Base-by-base conservation (phyloP, 2,113 vertebrate species). In the Xiphophorus couchianus region DNA sequence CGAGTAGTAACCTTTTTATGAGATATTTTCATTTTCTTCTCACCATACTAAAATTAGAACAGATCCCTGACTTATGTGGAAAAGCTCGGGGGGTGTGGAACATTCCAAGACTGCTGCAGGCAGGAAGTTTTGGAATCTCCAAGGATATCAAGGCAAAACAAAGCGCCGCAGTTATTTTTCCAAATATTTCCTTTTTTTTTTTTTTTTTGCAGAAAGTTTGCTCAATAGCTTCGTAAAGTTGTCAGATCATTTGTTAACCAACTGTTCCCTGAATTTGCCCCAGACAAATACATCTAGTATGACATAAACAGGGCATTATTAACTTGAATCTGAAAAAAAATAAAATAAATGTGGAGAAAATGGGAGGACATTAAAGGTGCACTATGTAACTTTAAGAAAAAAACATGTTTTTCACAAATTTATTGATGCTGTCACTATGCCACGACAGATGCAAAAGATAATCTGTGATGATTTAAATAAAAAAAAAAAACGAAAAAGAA, bases 91-190 rank as follows among this genome's bases (percentile, higher is more conserved):
- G 90, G 87, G 73, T 89, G 89, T 85, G 84, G 82, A 81, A 84
- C 88, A 93, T 94, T 94, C 92, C 93, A 89, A 72, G 73, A 77
- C 76, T 82, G 80, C 90, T 90, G 82, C 33, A 86, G 88, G 89
- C 93, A 94, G 90, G 93, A 94, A 92, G 93, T 94, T 94, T 91
- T 91, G 88, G 91, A 93, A 94, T 95, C 90, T 92, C 93, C 84
- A 91, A 93, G 89, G 91, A 91, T 92, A 93, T 92, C 65, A 83
- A 90, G 89, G 88, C 85, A 92, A 93, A 94, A 94, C 94, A 94
- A 76, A 89, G 79, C 77, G 77, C 82, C 73, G 62, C 67, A 73
- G 74, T 84, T 88, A 88, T 92, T 92, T 92, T 92, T 90, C 85
- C 83, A 86, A 86, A 78, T 84, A 79, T 90, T 88, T 90, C 76